Evolutionary conservation across 1,140 invertebrate genomes (phyloP).

Genomic region (Caenorhabditis brenneri): DNA sequence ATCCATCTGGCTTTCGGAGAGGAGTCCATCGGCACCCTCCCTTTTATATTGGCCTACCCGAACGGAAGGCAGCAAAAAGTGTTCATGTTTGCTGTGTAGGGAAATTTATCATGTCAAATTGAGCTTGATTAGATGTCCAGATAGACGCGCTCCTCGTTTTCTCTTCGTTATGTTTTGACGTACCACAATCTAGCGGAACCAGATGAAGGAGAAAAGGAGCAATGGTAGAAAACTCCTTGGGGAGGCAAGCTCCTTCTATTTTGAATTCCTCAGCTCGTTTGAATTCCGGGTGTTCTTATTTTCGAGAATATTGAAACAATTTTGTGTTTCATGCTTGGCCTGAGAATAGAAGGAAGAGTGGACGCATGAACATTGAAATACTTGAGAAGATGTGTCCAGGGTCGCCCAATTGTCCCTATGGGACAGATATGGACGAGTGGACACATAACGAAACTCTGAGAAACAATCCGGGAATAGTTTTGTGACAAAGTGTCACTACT

Average conservation of each 20-base stretch:
- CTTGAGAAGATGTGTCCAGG: not conserved
- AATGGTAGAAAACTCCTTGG: not conserved
- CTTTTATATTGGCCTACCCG: not conserved
- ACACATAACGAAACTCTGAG: slow-evolving; percentile 23
- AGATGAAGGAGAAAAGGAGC: too few species aligned
- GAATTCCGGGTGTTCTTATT: slow-evolving; percentile 4
- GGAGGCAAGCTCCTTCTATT: not conserved
- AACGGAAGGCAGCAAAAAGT: not conserved
- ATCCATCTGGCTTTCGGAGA: not conserved
- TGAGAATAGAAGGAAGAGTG: not conserved
- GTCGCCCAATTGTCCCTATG: slow-evolving; percentile 9
- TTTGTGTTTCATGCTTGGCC: not conserved
- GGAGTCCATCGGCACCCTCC: not conserved
- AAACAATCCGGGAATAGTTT: slow-evolving; percentile 36
- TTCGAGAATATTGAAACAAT: slow-evolving; percentile 19
- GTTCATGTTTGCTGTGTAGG: slow-evolving; percentile 1
- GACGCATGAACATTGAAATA: slow-evolving; percentile 27
- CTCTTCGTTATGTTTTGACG: slow-evolving; percentile 33
- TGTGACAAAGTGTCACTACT: slow-evolving; percentile 32
- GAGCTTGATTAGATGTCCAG: slow-evolving; percentile 38
- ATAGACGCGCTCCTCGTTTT: slow-evolving; percentile 36
- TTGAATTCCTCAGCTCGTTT: slow-evolving; percentile 12
- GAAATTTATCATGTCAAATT: slow-evolving; percentile 34
- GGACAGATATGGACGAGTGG: slow-evolving; percentile 9
- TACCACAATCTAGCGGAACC: not conserved